phyloP scores from a whole-genome alignment of 1,140 invertebrate species.

The Pristionchus pacificus region DNA sequence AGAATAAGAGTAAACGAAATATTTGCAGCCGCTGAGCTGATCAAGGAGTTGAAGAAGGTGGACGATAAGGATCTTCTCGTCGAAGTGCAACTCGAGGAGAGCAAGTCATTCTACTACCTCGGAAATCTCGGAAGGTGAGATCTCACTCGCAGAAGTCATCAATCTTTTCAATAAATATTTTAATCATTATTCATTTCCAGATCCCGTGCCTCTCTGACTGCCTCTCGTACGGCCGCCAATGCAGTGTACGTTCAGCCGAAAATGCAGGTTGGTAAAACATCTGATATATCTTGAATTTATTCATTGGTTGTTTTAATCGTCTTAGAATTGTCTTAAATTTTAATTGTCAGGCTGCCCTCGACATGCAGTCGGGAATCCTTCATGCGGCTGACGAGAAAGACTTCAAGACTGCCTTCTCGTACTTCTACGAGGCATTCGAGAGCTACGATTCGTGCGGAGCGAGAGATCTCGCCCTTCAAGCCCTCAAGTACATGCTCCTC shows the following conservation, averaged over 20 bases:
- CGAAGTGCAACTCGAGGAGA: slow-evolving; percentile 89
- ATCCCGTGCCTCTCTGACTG: slow-evolving; percentile 87
- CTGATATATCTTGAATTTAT: slow-evolving; percentile 61
- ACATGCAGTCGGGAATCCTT: slow-evolving; percentile 91
- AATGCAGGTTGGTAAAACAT: slow-evolving; percentile 66
- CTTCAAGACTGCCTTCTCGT: slow-evolving; percentile 99
- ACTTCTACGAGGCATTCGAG: slow-evolving; percentile 99
- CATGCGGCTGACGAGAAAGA: slow-evolving; percentile 98
- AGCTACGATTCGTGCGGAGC: slow-evolving; percentile 83
- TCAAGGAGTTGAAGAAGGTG: slow-evolving; percentile 93
- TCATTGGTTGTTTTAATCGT: not conserved
- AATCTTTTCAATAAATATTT: no score
- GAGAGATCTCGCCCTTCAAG: slow-evolving; percentile 80
- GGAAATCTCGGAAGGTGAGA: slow-evolving; percentile 75
- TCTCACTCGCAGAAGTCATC: not conserved
- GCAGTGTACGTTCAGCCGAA: slow-evolving; percentile 89
- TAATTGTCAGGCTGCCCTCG: slow-evolving; percentile 74
- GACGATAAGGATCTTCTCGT: slow-evolving; percentile 98
- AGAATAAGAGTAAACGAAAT: no score
- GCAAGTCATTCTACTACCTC: slow-evolving; percentile 95
- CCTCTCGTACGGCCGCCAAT: slow-evolving; percentile 96
- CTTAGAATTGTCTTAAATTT: not conserved
- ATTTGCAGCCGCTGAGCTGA: slow-evolving; percentile 68
- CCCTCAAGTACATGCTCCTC: slow-evolving; percentile 96
- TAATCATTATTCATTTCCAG: slow-evolving; percentile 70